Evolutionary conservation across 1,140 invertebrate species (phyloP).

Genomic region (Apis dorsata): DNA sequence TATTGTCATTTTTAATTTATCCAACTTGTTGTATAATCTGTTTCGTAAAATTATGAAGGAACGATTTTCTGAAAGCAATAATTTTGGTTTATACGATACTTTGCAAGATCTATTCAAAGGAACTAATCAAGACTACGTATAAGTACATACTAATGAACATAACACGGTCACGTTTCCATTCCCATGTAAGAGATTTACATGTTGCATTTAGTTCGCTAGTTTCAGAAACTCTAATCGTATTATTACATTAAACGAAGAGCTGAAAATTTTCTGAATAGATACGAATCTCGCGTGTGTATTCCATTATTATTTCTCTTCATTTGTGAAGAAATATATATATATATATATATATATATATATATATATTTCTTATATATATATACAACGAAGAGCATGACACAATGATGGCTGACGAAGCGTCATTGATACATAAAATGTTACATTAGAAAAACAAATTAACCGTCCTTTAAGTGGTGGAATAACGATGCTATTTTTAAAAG

Average conservation of each 20-base stretch:
- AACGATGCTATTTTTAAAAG: slow-evolving; percentile 63
- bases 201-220: background rate
- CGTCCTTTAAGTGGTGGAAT: slow-evolving; percentile 28
- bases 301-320: too few relatives aligned
- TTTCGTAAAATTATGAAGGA: background rate
- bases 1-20: background rate
- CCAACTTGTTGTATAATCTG: background rate
- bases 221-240: background rate
- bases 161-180: background rate
- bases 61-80: background rate
- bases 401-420: background rate
- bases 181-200: background rate
- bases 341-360: too few relatives aligned
- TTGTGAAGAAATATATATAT: too few relatives aligned
- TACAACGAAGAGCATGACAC: background rate
- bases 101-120: background rate
- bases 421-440: background rate
- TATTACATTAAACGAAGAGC: background rate
- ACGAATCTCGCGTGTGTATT: too few relatives aligned
- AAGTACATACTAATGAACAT: background rate
- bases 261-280: too few relatives aligned
- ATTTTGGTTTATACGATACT: too few relatives aligned
- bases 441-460: slow-evolving; percentile 28
- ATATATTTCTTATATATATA: too few relatives aligned
- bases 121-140: background rate